These are phyloP conservation scores for Eupithecia centaureata DNA, from an alignment of 2,888 invertebrate genomes.

Conservation along the genomic window DNA sequence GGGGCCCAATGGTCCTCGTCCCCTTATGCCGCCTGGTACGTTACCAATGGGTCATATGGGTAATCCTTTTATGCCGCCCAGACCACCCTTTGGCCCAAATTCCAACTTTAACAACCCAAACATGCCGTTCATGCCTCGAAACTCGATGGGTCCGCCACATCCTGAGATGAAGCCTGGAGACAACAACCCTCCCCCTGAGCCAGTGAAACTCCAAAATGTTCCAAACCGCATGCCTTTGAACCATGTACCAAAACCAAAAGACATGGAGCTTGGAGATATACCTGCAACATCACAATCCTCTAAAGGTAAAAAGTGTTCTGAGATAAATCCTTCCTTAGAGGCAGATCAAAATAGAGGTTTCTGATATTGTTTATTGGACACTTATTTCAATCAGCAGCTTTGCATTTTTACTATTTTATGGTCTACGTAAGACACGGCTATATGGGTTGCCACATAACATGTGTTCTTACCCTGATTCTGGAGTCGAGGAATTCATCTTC, in stretches of 20 bases:
- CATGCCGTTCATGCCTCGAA: conserved; percentile 61
- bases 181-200: conserved; percentile 27
- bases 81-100: conserved; percentile 71
- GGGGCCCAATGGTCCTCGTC: conserved; percentile 37
- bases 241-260: conserved; percentile 48
- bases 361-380: conserved; percentile 45
- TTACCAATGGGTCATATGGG: conserved; percentile 43
- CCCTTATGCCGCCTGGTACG: conserved; percentile 46
- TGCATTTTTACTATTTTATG: neutral
- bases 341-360: conserved; percentile 41
- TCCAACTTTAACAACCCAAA: conserved; percentile 61
- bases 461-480: too few relatives aligned
- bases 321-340: conserved; percentile 27
- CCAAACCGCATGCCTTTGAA: conserved; percentile 84
- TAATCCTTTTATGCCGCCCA: conserved; percentile 68
- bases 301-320: conserved; percentile 61
- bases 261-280: conserved; percentile 80
- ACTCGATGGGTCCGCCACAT: conserved; percentile 27
- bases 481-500: too few relatives aligned
- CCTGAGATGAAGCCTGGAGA: conserved; percentile 32
- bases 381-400: neutral
- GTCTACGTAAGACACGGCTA: too few relatives aligned
- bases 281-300: conserved; percentile 71
- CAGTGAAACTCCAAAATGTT: conserved; percentile 85
- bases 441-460: too few relatives aligned